Conservation (phyloP, 2,113 vertebrate genomes). For the Rousettus leschenaultii region DNA sequence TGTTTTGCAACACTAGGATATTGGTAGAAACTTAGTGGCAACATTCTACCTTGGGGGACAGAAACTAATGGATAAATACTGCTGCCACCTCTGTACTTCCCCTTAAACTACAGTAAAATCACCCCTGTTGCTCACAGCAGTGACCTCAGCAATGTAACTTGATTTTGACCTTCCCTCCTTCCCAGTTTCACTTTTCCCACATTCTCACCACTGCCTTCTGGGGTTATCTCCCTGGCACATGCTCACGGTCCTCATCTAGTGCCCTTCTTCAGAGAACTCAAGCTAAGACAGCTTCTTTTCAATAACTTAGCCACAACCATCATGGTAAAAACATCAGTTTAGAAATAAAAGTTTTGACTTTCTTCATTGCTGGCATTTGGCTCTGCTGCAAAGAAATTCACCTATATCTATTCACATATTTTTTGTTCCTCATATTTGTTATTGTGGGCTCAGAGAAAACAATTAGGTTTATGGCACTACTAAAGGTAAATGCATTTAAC, state of each 20-base stretch:
- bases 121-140: neutral
- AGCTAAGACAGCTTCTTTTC: neutral
- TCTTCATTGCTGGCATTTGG: neutral
- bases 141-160: neutral
- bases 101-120: neutral
- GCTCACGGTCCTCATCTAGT: neutral
- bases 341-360: neutral
- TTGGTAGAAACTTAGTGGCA: neutral
- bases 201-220: neutral
- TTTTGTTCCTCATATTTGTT: neutral
- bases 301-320: neutral
- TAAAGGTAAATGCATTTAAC: neutral
- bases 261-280: neutral
- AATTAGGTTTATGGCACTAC: neutral
- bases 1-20: neutral
- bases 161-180: neutral
- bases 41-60: neutral
- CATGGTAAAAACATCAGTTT: conserved; percentile 4
- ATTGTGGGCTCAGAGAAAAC: conserved; percentile 14
- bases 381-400: neutral
- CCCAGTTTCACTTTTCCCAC: neutral
- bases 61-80: neutral
- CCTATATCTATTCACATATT: neutral
- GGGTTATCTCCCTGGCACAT: neutral
- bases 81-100: neutral